Evolutionary conservation across 2,113 vertebrate genomes (phyloP).

Genomic region (Lucifuga dentata): DNA sequence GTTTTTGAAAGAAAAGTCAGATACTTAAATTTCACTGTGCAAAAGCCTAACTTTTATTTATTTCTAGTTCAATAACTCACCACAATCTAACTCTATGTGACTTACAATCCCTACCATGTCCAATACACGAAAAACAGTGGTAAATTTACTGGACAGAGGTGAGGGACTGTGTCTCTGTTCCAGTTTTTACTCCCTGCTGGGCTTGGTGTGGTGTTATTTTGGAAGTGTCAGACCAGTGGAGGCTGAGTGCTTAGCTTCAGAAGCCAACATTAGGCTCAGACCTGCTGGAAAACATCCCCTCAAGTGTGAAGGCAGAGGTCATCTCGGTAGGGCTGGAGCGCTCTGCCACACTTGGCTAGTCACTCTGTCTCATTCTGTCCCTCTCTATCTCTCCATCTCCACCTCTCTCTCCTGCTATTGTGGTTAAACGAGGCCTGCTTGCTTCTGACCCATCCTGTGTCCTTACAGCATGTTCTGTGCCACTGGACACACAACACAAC

Average conservation of each 20-base stretch:
- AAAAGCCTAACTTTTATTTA: slow-evolving; percentile 17
- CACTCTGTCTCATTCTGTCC: slow-evolving; percentile 50
- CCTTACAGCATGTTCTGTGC: slow-evolving; percentile 68
- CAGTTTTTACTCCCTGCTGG: slow-evolving; percentile 36
- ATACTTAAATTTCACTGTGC: slow-evolving; percentile 13
- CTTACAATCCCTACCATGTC: slow-evolving; percentile 14
- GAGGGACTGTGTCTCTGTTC: slow-evolving; percentile 25
- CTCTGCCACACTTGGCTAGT: slow-evolving; percentile 62
- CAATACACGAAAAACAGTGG: slow-evolving; percentile 43
- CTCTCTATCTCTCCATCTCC: slow-evolving; percentile 54
- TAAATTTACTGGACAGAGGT: slow-evolving; percentile 24
- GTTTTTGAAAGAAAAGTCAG: not conserved
- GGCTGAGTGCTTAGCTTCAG: slow-evolving; percentile 63
- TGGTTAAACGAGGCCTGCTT: slow-evolving; percentile 53
- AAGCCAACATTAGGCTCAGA: slow-evolving; percentile 69
- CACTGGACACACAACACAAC: slow-evolving; percentile 56
- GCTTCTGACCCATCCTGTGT: slow-evolving; percentile 65
- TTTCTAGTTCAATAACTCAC: slow-evolving; percentile 36
- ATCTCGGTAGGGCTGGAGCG: slow-evolving; percentile 41
- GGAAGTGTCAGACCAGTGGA: slow-evolving; percentile 44
- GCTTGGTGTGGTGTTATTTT: slow-evolving; percentile 60
- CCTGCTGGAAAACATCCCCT: slow-evolving; percentile 66
- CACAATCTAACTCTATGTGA: slow-evolving; percentile 30
- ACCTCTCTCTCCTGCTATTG: slow-evolving; percentile 43
- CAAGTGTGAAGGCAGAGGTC: slow-evolving; percentile 60